Conservation (phyloP, 2,888 invertebrate genomes). For the Ernsta delagoae region DNA sequence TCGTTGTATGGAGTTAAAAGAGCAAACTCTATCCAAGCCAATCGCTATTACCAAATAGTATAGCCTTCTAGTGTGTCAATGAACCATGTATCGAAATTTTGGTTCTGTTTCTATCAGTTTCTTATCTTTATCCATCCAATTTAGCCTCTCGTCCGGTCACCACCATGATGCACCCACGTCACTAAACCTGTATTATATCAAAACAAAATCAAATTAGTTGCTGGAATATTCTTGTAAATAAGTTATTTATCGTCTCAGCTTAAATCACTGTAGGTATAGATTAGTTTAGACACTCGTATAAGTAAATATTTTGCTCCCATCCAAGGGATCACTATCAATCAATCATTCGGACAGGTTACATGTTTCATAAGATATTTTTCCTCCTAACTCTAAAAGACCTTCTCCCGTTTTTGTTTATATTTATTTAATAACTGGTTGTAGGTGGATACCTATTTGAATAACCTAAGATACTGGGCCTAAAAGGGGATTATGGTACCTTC, state of each 20-base stretch:
- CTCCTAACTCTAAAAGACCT: not conserved
- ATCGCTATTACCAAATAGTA: conserved; percentile 22
- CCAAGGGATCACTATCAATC: conserved; percentile 1
- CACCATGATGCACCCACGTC: not conserved
- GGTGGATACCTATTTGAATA: too few relatives aligned
- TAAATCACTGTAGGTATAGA: too few relatives aligned
- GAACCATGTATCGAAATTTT: conserved; percentile 22
- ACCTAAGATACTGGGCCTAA: too few relatives aligned
- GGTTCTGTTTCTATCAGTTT: not conserved
- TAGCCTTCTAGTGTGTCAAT: conserved; percentile 25
- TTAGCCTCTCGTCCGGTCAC: not conserved
- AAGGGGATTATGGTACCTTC: too few relatives aligned
- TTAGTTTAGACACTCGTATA: too few relatives aligned
- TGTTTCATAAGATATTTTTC: not conserved
- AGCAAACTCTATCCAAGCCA: conserved; percentile 1
- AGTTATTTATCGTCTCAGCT: too few relatives aligned
- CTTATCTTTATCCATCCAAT: not conserved
- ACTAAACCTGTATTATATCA: conserved; percentile 5
- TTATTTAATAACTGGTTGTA: not conserved
- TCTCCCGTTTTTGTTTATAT: not conserved
- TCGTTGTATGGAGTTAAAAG: conserved; percentile 49
- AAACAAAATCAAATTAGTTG: not conserved
- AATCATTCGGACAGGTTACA: conserved; percentile 3
- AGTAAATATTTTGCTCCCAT: not conserved
- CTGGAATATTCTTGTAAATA: not conserved